Conservation (phyloP, 2,113 vertebrate species). For the Fulica atra region DNA sequence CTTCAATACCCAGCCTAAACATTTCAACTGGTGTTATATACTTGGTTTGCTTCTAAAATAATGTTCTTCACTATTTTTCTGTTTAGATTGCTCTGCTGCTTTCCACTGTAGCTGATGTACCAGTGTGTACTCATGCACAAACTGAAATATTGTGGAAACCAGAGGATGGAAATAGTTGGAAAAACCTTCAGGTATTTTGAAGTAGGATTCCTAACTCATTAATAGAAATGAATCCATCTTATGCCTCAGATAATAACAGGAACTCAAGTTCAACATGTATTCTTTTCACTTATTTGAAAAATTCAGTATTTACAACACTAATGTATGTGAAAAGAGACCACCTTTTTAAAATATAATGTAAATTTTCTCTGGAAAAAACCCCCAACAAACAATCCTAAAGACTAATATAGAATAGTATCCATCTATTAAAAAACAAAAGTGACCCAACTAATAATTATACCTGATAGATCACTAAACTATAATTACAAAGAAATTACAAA, state of each 20-base stretch:
- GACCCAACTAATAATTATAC: not conserved
- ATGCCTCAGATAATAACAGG: not conserved
- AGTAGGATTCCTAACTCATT: not conserved
- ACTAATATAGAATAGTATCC: not conserved
- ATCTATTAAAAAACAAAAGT: not conserved
- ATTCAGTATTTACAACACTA: not conserved
- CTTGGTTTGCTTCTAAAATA: not conserved
- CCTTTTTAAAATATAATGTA: not conserved
- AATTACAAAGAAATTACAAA: not conserved
- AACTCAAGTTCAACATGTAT: not conserved
- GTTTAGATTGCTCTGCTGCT: not conserved
- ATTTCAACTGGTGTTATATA: not conserved
- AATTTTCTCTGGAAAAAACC: not conserved
- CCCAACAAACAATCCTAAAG: not conserved
- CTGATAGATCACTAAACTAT: not conserved
- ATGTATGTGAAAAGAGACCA: conserved; percentile 4
- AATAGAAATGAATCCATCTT: not conserved
- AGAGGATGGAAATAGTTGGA: not conserved
- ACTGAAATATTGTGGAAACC: not conserved
- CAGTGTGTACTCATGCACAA: not conserved
- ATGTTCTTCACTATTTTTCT: not conserved
- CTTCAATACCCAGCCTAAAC: not conserved
- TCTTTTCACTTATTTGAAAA: conserved; percentile 38
- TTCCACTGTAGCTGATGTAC: not conserved
- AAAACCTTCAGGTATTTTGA: not conserved